phyloP scores from a whole-genome alignment of 2,888 invertebrate genomes.

The Stenolophus ochropezus region DNA sequence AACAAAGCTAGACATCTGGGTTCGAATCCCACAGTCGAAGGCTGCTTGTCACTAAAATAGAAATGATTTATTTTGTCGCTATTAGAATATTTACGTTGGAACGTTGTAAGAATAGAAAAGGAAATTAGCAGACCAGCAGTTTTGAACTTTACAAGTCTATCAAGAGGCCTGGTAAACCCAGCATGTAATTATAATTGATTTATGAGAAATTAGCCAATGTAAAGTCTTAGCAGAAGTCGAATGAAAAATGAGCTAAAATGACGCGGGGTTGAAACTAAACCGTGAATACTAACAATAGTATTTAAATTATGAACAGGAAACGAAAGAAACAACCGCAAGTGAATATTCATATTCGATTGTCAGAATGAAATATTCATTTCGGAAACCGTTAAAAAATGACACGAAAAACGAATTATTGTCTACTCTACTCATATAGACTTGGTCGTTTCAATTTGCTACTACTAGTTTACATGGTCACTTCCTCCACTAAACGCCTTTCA shows the following conservation, averaged over 20 bases:
- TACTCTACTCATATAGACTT: not conserved
- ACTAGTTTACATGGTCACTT: not conserved
- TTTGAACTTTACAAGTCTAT: conserved; percentile 10
- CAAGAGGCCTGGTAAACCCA: not conserved
- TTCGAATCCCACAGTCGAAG: no score
- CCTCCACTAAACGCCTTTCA: no score
- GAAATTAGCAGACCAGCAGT: conserved; percentile 5
- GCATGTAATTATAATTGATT: conserved; percentile 11
- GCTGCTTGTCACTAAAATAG: no score
- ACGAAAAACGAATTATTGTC: conserved; percentile 39
- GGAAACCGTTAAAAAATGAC: conserved; percentile 39
- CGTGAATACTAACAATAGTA: conserved; percentile 34
- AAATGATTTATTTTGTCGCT: no score
- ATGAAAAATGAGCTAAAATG: conserved; percentile 27
- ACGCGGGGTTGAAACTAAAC: conserved; percentile 30
- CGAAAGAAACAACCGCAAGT: conserved; percentile 29
- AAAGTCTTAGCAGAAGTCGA: conserved; percentile 9
- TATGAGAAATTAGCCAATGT: conserved; percentile 30
- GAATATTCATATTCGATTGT: conserved; percentile 44
- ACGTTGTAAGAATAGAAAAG: conserved; percentile 15
- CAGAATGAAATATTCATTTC: conserved; percentile 44
- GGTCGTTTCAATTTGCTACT: not conserved
- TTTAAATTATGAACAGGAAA: conserved; percentile 33
- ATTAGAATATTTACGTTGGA: no score
- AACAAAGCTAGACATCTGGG: no score